Conservation (phyloP, 2,113 vertebrate species). For the Thryonomys swinderianus region DNA sequence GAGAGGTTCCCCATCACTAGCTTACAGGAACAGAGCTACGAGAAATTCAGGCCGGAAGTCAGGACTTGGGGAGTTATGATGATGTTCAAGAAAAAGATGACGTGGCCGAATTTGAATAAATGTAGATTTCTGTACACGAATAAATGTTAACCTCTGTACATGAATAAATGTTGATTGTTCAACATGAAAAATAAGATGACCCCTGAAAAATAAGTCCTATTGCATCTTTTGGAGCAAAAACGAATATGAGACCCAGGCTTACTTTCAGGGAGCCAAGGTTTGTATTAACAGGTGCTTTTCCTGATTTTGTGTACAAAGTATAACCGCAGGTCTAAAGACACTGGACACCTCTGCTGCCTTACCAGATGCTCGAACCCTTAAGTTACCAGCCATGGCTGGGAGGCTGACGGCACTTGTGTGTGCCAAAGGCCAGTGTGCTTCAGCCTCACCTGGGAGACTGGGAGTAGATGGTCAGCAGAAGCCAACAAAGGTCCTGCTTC, state of each 20-base stretch:
- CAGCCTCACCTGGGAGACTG: not conserved
- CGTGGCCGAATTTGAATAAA: not conserved
- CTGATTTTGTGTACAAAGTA: not conserved
- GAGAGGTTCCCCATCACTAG: not conserved
- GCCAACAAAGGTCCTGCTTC: not conserved
- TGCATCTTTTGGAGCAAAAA: not conserved
- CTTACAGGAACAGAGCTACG: not conserved
- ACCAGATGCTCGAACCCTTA: not conserved
- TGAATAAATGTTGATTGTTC: not conserved
- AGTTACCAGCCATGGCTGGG: not conserved
- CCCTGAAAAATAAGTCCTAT: not conserved
- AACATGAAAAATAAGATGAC: not conserved
- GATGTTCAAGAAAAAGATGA: not conserved
- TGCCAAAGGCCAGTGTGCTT: not conserved
- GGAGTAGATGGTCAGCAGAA: not conserved
- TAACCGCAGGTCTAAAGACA: not conserved
- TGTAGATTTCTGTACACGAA: not conserved
- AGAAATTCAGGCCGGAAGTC: not conserved
- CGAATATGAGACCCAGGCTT: not conserved
- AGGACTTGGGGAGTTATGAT: not conserved
- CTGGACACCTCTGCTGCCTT: not conserved
- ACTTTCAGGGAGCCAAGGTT: not conserved
- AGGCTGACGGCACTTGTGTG: not conserved
- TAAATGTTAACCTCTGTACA: not conserved
- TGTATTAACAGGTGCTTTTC: not conserved